Base-by-base conservation (phyloP, 2,888 invertebrate species). In the Scaptomyza parva region DNA sequence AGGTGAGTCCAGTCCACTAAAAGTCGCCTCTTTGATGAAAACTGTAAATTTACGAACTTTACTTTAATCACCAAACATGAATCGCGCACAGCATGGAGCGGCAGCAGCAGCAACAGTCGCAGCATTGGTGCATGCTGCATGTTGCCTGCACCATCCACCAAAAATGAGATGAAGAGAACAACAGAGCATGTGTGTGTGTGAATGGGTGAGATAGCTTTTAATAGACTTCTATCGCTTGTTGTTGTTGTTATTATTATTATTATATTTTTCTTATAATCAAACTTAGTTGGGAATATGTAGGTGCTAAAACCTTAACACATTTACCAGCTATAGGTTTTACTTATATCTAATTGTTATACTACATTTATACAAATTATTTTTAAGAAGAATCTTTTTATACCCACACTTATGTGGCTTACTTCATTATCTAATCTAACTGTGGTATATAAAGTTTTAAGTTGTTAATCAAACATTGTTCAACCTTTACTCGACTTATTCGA, bases 1-100 rank as follows among this genome's bases (percentile, higher is more conserved):
- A 88, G 89, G 89, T 86, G 89, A 89, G 88, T 89, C 86, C 89
- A 89, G 89, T 83, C 82, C 76, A 87, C 87, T 85, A 87, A 85
- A 78, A 83, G 82, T 88, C 88, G 87, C 76, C 67, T 84, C 83
- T 89, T 89, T 90, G 89, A 88, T 90, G 90, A 89, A 89, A 89
- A 89, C 89, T 89, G 90, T 90, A 90, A 89, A 89, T 90, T 89
- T 89, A 88, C 89, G 89, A 88, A 89, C 88, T 88, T 88, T 88
- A 89, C 89, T 89, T 90, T 90, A 89, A 89, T 90, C 89, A 88
- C 89, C 89, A 83, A 82, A 88, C 88, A 89, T 89, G 87, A 88
- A 89, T 89, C 88, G 89, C 84, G 88, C 90, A 78, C 89, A 89
- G 89, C 90, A 88, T 86, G 81, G 58, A 70, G 53, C 60, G 68